A percentile compares a stretch with the other conserved stretches of the same genome.
These are phyloP conservation scores for Physeter macrocephalus DNA, from an alignment of 2,113 vertebrate genomes.

Conservation along the genomic window DNA sequence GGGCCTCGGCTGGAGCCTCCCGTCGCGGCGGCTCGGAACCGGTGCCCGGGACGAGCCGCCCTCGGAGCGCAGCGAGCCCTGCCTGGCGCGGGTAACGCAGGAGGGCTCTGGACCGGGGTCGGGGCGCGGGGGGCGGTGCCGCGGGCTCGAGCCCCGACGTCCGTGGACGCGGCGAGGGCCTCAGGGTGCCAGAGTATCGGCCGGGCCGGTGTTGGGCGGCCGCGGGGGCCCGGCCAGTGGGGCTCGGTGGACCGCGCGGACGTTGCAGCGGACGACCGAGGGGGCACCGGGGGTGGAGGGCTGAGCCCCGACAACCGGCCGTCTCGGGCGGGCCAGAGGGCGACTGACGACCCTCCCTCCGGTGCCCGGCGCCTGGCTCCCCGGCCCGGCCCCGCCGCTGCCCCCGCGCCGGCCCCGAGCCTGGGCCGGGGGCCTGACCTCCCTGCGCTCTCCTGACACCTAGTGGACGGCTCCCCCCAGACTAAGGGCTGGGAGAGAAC, in stretches of 20 bases:
- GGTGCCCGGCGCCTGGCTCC: background rate
- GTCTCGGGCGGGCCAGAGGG: background rate
- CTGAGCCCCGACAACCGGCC: background rate
- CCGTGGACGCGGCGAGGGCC: background rate
- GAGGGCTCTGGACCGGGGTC: background rate
- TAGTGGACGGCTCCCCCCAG: background rate
- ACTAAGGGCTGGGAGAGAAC: background rate
- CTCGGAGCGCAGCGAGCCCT: background rate
- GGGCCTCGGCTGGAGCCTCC: background rate
- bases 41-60: background rate
- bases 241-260: background rate
- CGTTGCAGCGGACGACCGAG: background rate
- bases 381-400: background rate
- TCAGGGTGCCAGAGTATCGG: background rate
- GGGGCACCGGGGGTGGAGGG: background rate
- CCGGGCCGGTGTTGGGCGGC: background rate
- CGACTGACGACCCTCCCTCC: background rate
- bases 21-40: background rate
- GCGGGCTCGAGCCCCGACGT: background rate
- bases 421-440: background rate
- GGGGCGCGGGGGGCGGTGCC: background rate
- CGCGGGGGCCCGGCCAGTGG: background rate
- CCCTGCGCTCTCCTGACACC: constrained; percentile 17
- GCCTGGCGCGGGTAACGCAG: background rate
- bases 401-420: background rate